phyloP scores from a whole-genome alignment of 2,888 invertebrate genomes.

The Cordylochernes scorpioides region DNA sequence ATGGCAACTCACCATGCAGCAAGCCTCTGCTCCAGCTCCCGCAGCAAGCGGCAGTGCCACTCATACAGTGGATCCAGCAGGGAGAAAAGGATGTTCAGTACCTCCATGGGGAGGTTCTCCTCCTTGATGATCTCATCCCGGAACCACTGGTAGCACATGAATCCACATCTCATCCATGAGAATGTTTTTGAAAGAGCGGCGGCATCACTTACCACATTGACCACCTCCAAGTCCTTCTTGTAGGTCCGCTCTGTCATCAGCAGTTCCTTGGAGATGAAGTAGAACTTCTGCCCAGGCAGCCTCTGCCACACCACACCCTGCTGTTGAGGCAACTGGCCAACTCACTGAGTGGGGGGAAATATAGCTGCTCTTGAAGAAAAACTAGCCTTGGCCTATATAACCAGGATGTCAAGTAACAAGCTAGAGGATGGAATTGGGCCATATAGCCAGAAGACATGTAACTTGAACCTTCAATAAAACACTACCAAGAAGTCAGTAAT shows the following conservation, averaged over 20 bases:
- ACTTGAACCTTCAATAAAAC: too few relatives aligned
- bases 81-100: conserved; percentile 30
- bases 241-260: conserved; percentile 87
- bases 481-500: too few relatives aligned
- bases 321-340: too few relatives aligned
- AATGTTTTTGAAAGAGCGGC: background rate
- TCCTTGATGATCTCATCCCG: conserved; percentile 38
- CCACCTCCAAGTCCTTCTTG: conserved; percentile 70
- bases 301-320: too few relatives aligned
- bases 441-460: too few relatives aligned
- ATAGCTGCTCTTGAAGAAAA: too few relatives aligned
- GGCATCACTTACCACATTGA: conserved; percentile 53
- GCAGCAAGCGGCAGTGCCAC: conserved; percentile 48
- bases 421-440: too few relatives aligned
- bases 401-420: too few relatives aligned
- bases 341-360: too few relatives aligned
- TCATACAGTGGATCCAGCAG: conserved; percentile 45
- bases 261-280: conserved; percentile 38
- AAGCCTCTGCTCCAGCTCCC: conserved; percentile 45
- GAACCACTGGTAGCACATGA: conserved; percentile 33
- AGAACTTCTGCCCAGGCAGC: conserved; percentile 12
- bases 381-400: too few relatives aligned
- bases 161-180: background rate
- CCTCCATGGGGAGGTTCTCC: conserved; percentile 33
- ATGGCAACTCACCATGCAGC: conserved; percentile 30